Evolutionary conservation across 1,140 invertebrate species (phyloP), one percentile per base, ranked within the genome.

Genomic region (Magallana angulata): DNA sequence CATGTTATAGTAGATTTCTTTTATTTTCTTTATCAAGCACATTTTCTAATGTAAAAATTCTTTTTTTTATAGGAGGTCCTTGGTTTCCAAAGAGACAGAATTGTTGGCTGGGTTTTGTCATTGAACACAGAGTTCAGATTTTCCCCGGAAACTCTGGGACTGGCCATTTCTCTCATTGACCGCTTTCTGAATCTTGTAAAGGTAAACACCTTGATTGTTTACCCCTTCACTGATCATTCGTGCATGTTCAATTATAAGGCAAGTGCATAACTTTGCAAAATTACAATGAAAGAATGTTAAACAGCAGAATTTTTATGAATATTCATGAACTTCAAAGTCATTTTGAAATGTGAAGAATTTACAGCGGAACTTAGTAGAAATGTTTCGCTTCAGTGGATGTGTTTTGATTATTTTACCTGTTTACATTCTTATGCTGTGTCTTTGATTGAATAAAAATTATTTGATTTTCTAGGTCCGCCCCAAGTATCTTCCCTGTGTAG

Each of bases 401-500:
- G 18, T 64, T 64, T 14, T 18, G 62, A 64, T 64, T 18, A 14
- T 14, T 64, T 64, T 18, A 16, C 14, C 18, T 18, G 62, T 64
- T 14, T 18, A 18, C 18, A 64, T 16, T 16, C 62, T 64, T 64
- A 4, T 64, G 18, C 4, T 18, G 18, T 64, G 2, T 64, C 18
- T 64, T 5, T 64, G 14, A 16, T 1, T 64, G 3, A 64, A 18
- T 16, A 7, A 83, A 12, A 1, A 48, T 58, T 80, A 30, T 24
- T 82, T 82, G 9, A 57, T 57, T 68, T 91, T 91, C 14, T 86
- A 95, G 94, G 94, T 93, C 85, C 92, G 91, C 58, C 92, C 94
- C 58, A 95, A 94, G 92, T 95, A 95, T 92, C 88, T 95, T 85
- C 92, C 91, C 62, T 95, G 94, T 92, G 92, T 95, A 18, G 92